Conservation (phyloP, 37 sponge, comb jelly and placozoan genomes). For the Halichondria panicea region DNA sequence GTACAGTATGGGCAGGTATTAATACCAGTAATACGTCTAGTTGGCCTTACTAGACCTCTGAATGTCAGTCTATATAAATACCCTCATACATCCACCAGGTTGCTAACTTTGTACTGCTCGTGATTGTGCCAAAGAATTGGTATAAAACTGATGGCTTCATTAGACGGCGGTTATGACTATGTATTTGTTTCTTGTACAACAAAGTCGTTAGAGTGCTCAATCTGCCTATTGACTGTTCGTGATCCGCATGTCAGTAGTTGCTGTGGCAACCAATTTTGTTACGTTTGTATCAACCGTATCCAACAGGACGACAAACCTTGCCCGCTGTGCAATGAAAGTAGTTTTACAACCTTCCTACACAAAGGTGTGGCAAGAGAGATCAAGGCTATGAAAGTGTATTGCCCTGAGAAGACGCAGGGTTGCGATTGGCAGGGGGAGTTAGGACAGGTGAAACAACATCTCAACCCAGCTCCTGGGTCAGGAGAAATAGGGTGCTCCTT, state of each 20-base stretch:
- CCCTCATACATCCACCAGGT: no score
- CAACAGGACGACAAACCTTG: background rate
- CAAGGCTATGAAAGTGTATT: background rate
- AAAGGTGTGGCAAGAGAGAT: constrained; percentile 4
- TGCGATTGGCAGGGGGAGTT: constrained; percentile 4
- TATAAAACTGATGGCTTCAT: no score
- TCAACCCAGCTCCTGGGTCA: background rate
- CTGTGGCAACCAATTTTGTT: constrained; percentile 12
- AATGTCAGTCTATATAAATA: no score
- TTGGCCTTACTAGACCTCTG: no score
- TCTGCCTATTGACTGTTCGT: background rate
- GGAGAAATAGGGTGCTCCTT: background rate
- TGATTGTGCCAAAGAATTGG: no score
- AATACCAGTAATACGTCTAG: no score
- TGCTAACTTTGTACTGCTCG: no score
- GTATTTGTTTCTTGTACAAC: background rate
- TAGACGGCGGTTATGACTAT: constrained; percentile 7
- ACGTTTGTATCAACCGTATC: background rate
- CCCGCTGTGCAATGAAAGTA: constrained; percentile 2
- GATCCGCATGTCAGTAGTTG: constrained; percentile 17
- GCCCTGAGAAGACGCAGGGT: background rate
- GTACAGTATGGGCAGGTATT: no score
- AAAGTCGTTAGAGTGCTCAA: constrained; percentile 11
- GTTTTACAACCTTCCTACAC: background rate
- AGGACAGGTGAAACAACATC: background rate